These are phyloP conservation scores for Drosophila austrosaltans DNA, from an alignment of 2,888 invertebrate genomes.

Conservation along the genomic window DNA sequence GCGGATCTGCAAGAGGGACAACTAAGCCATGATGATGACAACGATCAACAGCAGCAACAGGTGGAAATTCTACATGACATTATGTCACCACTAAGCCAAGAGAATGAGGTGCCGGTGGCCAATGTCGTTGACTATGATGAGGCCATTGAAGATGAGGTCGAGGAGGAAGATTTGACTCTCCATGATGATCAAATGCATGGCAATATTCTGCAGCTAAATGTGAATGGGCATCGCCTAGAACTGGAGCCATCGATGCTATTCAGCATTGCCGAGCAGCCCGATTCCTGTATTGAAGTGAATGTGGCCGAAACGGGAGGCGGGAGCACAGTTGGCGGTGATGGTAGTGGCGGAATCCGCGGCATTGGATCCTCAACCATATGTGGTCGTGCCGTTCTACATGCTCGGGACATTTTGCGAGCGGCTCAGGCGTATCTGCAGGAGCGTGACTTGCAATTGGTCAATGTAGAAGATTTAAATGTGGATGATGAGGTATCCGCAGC, in stretches of 20 bases:
- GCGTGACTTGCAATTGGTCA: conserved; percentile 82
- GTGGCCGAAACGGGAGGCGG: conserved; percentile 25
- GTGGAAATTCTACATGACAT: conserved; percentile 41
- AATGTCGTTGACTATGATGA: background rate
- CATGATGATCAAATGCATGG: conserved; percentile 33
- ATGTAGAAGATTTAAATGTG: conserved; percentile 60
- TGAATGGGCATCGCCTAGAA: conserved; percentile 57
- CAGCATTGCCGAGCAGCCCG: conserved; percentile 60
- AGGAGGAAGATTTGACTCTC: conserved; percentile 21
- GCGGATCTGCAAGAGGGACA: background rate
- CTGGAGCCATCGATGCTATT: conserved; percentile 51
- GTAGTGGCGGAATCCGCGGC: conserved; percentile 6
- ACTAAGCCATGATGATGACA: background rate
- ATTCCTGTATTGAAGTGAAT: conserved; percentile 48
- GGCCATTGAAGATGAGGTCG: conserved; percentile 10
- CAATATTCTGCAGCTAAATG: conserved; percentile 53
- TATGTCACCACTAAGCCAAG: conserved; percentile 52
- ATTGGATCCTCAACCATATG: background rate
- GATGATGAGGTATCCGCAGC: conserved; percentile 18
- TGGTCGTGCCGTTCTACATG: conserved; percentile 39
- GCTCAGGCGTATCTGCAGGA: conserved; percentile 69
- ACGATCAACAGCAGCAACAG: conserved; percentile 13
- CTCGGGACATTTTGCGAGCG: conserved; percentile 73
- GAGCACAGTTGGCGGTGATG: conserved; percentile 1
- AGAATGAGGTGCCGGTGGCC: conserved; percentile 33